Conservation (phyloP, 2,888 invertebrate genomes). For the Lasioglossum oenotherae region DNA sequence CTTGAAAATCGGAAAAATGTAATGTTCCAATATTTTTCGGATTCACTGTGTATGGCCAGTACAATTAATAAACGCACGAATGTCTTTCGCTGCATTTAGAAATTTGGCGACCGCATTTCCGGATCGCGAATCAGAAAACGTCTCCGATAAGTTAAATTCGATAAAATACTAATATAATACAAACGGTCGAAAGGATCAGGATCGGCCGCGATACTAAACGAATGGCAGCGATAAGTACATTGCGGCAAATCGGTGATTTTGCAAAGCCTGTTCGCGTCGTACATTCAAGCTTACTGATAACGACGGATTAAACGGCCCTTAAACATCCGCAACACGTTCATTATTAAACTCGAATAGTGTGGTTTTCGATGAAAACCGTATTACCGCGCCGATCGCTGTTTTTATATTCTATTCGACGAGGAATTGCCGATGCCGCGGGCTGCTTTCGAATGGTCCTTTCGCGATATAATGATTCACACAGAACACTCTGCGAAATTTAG, state of each 20-base stretch:
- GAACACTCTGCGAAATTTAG: conserved; percentile 40
- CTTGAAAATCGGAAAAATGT: background rate
- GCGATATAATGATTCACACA: conserved; percentile 53
- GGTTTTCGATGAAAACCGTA: conserved; percentile 38
- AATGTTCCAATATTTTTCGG: background rate
- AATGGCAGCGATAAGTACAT: background rate
- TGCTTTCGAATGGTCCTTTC: conserved; percentile 51
- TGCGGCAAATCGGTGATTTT: background rate
- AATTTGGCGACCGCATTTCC: too few relatives aligned
- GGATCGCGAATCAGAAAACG: background rate
- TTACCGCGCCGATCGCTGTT: conserved; percentile 22
- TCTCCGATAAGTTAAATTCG: background rate
- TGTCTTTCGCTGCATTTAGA: background rate
- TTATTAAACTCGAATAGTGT: conserved; percentile 39
- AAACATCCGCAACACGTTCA: conserved; percentile 31
- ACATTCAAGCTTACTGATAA: conserved; percentile 10
- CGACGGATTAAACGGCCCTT: conserved; percentile 39
- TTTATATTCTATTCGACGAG: conserved; percentile 43
- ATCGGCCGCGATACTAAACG: background rate
- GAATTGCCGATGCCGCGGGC: conserved; percentile 43
- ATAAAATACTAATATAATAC: background rate
- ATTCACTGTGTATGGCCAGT: too few relatives aligned
- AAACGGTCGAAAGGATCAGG: background rate
- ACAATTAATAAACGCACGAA: background rate
- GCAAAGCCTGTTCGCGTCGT: background rate